Conservation (phyloP, 2,888 invertebrate species). For the Pristionchus fissidentatus region DNA sequence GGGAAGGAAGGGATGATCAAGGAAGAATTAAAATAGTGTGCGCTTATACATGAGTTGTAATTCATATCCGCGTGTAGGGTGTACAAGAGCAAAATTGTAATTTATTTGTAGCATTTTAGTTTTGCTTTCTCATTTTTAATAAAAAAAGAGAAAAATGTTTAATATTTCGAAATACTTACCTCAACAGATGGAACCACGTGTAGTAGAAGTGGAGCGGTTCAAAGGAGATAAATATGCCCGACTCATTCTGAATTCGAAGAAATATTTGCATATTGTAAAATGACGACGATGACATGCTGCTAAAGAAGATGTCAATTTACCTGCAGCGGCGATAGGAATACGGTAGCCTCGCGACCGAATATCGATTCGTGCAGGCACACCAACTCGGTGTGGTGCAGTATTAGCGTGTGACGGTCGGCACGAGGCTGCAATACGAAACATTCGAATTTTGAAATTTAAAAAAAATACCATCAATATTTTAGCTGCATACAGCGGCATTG, state of each 20-base stretch:
- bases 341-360: slow-evolving; percentile 56
- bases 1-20: no score
- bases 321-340: slow-evolving; percentile 54
- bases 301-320: not conserved
- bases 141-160: no score
- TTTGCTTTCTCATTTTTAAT: no score
- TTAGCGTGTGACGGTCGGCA: slow-evolving; percentile 50
- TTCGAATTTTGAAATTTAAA: not conserved
- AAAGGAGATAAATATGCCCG: slow-evolving; percentile 36
- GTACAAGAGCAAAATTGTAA: no score
- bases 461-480: not conserved
- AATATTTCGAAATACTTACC: not conserved
- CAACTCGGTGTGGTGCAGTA: slow-evolving; percentile 56
- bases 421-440: no score
- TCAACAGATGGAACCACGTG: slow-evolving; percentile 44
- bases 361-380: slow-evolving; percentile 61
- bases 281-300: not conserved
- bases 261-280: no score
- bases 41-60: no score
- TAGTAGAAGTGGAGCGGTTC: slow-evolving; percentile 43
- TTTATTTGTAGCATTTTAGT: no score
- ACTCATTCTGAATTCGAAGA: slow-evolving; percentile 13
- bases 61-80: no score
- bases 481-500: no score
- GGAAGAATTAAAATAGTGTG: no score